Evolutionary conservation across 2,113 vertebrate species (phyloP).

Genomic region (Lethenteron reissneri): DNA sequence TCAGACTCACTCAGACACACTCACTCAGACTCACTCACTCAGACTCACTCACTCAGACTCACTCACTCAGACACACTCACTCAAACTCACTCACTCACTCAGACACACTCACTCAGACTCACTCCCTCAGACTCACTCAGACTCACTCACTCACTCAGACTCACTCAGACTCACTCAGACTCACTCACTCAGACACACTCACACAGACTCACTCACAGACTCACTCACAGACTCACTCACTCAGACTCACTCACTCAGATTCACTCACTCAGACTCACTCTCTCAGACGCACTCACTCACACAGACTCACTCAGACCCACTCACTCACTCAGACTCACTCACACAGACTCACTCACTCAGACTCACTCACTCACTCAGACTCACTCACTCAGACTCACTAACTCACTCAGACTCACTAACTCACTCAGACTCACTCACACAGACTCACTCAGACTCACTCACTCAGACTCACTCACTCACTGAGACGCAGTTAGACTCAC

Average conservation of each 20-base stretch:
- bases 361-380: neutral
- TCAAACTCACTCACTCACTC: no score
- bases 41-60: neutral
- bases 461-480: neutral
- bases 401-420: neutral
- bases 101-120: neutral
- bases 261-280: neutral
- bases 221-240: neutral
- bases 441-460: neutral
- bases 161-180: neutral
- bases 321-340: neutral
- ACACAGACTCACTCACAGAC: no score
- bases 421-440: neutral
- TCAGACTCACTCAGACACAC: no score
- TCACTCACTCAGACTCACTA: neutral
- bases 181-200: neutral
- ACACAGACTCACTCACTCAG: no score
- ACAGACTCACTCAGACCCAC: neutral
- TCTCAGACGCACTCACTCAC: neutral
- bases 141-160: conserved; percentile 1
- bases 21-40: neutral
- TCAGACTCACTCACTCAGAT: neutral
- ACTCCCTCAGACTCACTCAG: neutral
- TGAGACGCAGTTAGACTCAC: neutral
- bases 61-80: no score